phyloP scores from a whole-genome alignment of 2,113 vertebrate genomes.

The Limnothrissa miodon region DNA sequence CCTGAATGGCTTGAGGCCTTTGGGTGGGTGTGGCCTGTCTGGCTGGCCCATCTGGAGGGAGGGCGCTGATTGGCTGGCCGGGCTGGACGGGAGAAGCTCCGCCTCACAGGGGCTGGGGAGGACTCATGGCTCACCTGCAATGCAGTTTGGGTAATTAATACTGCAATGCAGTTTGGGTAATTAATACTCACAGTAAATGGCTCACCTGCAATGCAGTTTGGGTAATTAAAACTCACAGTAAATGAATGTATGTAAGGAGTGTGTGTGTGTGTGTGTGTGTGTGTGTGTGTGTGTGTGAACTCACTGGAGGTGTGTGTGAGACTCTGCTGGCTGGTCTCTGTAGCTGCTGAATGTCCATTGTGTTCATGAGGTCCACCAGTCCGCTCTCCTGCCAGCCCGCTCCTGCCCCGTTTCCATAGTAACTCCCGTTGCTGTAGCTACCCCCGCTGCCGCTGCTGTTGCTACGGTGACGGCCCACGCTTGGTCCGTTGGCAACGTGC shows the following conservation, averaged over 20 bases:
- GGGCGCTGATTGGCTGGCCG: slow-evolving; percentile 89
- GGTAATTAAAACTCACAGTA: background rate
- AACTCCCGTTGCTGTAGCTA: slow-evolving; percentile 33
- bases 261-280: no score
- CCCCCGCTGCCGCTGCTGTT: slow-evolving; percentile 51
- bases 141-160: background rate
- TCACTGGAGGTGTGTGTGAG: slow-evolving; percentile 58
- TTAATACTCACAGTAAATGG: no score
- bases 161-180: no score
- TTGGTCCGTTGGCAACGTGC: slow-evolving; percentile 59
- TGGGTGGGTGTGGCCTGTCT: slow-evolving; percentile 73
- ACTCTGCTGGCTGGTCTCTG: slow-evolving; percentile 51
- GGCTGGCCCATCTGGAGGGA: slow-evolving; percentile 90
- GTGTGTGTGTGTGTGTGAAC: background rate
- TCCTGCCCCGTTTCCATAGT: slow-evolving; percentile 45
- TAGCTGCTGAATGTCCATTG: slow-evolving; percentile 73
- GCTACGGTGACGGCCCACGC: slow-evolving; percentile 34
- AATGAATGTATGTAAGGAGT: background rate
- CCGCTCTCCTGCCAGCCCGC: slow-evolving; percentile 51
- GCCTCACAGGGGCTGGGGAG: slow-evolving; percentile 61
- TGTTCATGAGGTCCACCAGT: slow-evolving; percentile 76
- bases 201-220: slow-evolving; percentile 51
- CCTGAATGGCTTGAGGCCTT: slow-evolving; percentile 64
- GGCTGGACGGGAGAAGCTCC: slow-evolving; percentile 87
- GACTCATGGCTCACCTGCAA: slow-evolving; percentile 55